Percentiles rank a stretch among this genome's conserved stretches.
phyloP scores from a whole-genome alignment of 2,113 vertebrate species.

The Peucedramus taeniatus region DNA sequence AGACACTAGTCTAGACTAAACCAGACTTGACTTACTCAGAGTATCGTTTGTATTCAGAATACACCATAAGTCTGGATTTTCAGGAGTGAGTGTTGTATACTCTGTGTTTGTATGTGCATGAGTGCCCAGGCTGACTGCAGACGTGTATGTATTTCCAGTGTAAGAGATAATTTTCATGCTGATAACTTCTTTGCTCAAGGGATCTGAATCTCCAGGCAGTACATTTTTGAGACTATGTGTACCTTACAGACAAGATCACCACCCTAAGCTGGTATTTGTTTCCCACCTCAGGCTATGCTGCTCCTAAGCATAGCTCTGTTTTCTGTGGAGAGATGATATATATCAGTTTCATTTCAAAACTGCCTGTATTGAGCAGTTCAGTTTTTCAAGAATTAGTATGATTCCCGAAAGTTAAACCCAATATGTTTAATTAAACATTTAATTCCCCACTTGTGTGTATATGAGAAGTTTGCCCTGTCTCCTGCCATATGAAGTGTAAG shows the following conservation, averaged over 20 bases:
- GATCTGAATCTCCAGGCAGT: background rate
- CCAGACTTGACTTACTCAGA: background rate
- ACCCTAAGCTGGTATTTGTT: background rate
- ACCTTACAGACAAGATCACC: background rate
- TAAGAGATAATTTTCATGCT: background rate
- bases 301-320: background rate
- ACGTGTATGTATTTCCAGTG: background rate
- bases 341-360: background rate
- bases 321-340: background rate
- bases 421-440: background rate
- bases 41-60: background rate
- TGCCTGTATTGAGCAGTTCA: background rate
- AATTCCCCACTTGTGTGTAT: background rate
- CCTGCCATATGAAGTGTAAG: background rate
- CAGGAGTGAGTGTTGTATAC: background rate
- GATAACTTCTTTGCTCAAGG: background rate
- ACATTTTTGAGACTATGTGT: background rate
- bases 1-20: background rate
- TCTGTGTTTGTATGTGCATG: background rate
- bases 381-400: background rate
- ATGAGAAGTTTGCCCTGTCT: background rate
- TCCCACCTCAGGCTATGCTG: background rate
- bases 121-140: background rate
- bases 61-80: background rate
- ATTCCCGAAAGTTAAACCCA: background rate